These are phyloP conservation scores for Aproaerema taeniolella DNA, from an alignment of 2,888 invertebrate genomes.

Conservation along the genomic window DNA sequence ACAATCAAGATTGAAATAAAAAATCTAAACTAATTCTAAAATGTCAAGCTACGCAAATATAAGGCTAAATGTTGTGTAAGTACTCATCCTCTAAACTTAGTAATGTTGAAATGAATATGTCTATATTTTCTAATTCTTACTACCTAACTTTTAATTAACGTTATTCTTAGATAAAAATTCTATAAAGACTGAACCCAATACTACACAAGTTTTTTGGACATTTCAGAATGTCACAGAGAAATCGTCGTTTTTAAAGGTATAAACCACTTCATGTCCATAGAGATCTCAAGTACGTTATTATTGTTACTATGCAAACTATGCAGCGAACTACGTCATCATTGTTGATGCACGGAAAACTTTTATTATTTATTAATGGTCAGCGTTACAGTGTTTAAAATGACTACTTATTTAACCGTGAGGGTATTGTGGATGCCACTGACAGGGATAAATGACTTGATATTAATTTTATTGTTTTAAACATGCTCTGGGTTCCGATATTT, in stretches of 20 bases:
- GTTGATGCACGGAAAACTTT: constrained; percentile 33
- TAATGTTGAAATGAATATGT: constrained; percentile 53
- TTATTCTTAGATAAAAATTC: constrained; percentile 44
- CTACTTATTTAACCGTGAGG: constrained; percentile 24
- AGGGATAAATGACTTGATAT: constrained; percentile 45
- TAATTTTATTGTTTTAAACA: constrained; percentile 41
- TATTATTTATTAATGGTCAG: constrained; percentile 36
- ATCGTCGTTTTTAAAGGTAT: too few species aligned
- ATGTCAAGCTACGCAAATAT: constrained; percentile 55
- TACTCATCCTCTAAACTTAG: constrained; percentile 77
- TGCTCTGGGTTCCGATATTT: constrained; percentile 24
- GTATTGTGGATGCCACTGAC: constrained; percentile 29
- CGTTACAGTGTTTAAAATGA: constrained; percentile 23
- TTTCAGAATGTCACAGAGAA: too few species aligned
- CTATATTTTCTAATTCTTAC: constrained; percentile 40
- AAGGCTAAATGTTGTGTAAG: constrained; percentile 53
- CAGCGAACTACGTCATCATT: constrained; percentile 31
- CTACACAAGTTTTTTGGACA: constrained; percentile 14
- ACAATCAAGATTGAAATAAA: constrained; percentile 36
- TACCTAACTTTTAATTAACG: constrained; percentile 38
- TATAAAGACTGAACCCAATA: constrained; percentile 47
- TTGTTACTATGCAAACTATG: too few species aligned
- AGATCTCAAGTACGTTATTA: constrained; percentile 25
- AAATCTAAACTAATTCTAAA: constrained; percentile 61
- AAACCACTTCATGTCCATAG: too few species aligned